A percentile compares a stretch with the other conserved stretches of the same genome.
phyloP scores from a whole-genome alignment of 2,113 vertebrate species.

The Sturnira hondurensis region DNA sequence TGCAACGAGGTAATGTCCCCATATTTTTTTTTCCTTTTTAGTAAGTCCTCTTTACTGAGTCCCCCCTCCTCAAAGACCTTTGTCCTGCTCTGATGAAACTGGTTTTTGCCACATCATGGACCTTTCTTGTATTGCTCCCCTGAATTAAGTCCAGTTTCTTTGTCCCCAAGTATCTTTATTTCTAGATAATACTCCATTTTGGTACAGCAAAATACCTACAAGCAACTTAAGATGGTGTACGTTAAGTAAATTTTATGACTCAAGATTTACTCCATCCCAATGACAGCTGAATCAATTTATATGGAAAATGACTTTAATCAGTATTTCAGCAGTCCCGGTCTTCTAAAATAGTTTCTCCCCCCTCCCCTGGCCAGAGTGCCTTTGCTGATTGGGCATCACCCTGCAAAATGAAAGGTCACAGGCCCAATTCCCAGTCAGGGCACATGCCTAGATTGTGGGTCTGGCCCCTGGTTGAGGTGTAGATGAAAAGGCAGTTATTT shows the following conservation, averaged over 20 bases:
- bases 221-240: background rate
- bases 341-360: background rate
- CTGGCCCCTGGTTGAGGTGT: too few species aligned
- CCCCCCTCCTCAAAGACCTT: background rate
- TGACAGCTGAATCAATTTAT: background rate
- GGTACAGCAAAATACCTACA: background rate
- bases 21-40: background rate
- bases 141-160: background rate
- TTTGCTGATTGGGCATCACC: too few species aligned
- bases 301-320: background rate
- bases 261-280: background rate
- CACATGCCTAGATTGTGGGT: too few species aligned
- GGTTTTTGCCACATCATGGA: background rate
- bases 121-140: background rate
- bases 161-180: background rate
- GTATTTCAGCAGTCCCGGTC: background rate
- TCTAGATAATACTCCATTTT: background rate
- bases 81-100: background rate
- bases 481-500: too few species aligned
- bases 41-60: background rate
- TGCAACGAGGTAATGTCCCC: background rate
- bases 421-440: too few species aligned
- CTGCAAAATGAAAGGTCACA: too few species aligned
- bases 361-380: too few species aligned
- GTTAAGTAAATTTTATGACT: background rate